Percentiles rank a stretch among this genome's conserved stretches.
Conservation (phyloP, 2,888 invertebrate genomes). For the Cyclophora punctaria region DNA sequence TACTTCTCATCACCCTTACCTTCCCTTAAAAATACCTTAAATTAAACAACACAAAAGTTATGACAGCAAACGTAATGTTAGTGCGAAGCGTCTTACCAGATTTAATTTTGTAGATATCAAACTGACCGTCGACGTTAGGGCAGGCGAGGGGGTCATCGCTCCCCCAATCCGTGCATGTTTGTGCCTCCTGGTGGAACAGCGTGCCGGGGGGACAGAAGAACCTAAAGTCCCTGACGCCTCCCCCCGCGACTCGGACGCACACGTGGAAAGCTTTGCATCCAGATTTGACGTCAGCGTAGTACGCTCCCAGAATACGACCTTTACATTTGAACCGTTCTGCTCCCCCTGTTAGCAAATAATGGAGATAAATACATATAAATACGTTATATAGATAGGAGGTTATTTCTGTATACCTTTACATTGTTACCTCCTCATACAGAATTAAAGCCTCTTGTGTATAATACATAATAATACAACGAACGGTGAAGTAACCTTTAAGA, state of each 20-base stretch:
- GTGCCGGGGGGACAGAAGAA: constrained; percentile 93
- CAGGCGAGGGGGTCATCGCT: constrained; percentile 85
- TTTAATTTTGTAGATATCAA: constrained; percentile 88
- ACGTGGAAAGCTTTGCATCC: constrained; percentile 93
- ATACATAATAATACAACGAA: too few species aligned
- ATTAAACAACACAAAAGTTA: constrained; percentile 13
- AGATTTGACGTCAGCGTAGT: constrained; percentile 90
- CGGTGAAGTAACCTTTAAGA: too few species aligned
- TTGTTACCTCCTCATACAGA: too few species aligned
- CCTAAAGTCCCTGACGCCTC: constrained; percentile 86
- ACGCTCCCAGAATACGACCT: constrained; percentile 89
- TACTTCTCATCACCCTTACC: too few species aligned
- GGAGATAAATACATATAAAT: not conserved
- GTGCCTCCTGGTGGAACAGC: constrained; percentile 92
- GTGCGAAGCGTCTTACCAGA: constrained; percentile 78
- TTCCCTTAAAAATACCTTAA: too few species aligned
- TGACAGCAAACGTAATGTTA: constrained; percentile 30
- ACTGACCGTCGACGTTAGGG: constrained; percentile 88
- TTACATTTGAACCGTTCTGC: constrained; percentile 84
- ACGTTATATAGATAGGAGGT: not conserved
- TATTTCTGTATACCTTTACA: too few species aligned
- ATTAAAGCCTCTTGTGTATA: too few species aligned
- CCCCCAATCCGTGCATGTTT: constrained; percentile 94
- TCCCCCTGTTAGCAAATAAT: constrained; percentile 38
- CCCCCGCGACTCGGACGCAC: constrained; percentile 88